These are phyloP conservation scores for Uloborus diversus DNA, from an alignment of 1,140 invertebrate genomes.

Conservation along the genomic window DNA sequence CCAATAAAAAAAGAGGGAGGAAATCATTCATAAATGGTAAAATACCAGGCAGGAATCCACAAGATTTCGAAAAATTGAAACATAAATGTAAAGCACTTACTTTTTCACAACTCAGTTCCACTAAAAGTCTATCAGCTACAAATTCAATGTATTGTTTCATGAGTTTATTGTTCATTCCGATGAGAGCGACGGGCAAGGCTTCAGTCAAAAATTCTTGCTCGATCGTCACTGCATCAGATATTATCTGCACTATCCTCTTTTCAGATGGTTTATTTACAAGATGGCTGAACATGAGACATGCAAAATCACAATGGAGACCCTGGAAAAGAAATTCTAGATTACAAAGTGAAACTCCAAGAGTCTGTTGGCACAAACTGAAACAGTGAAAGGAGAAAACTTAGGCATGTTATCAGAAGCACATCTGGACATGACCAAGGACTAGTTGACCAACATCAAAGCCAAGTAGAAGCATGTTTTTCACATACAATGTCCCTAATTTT, in stretches of 20 bases:
- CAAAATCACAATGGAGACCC: constrained; percentile 99
- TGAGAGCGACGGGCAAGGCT: constrained; percentile 89
- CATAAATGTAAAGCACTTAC: constrained; percentile 70
- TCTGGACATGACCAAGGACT: too few relatives aligned
- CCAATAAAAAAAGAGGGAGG: too few relatives aligned
- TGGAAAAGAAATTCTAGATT: constrained; percentile 64
- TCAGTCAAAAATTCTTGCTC: constrained; percentile 99
- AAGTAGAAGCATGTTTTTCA: too few relatives aligned
- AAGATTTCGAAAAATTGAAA: too few relatives aligned
- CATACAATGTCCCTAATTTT: too few relatives aligned
- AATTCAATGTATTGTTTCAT: constrained; percentile 99
- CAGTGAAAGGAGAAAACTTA: too few relatives aligned
- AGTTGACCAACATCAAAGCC: too few relatives aligned
- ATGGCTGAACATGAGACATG: constrained; percentile 96
- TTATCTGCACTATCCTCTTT: constrained; percentile 82
- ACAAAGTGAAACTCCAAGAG: background rate
- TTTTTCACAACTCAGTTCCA: constrained; percentile 89
- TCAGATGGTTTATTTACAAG: constrained; percentile 89
- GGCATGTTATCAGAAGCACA: too few relatives aligned
- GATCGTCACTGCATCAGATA: constrained; percentile 92
- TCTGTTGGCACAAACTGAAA: too few relatives aligned
- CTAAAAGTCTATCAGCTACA: constrained; percentile 93
- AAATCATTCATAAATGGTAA: too few relatives aligned
- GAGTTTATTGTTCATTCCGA: constrained; percentile 96
- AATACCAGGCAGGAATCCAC: too few relatives aligned